Base-by-base conservation (phyloP, 1,140 invertebrate genomes). In the Cheumatopsyche charites region DNA sequence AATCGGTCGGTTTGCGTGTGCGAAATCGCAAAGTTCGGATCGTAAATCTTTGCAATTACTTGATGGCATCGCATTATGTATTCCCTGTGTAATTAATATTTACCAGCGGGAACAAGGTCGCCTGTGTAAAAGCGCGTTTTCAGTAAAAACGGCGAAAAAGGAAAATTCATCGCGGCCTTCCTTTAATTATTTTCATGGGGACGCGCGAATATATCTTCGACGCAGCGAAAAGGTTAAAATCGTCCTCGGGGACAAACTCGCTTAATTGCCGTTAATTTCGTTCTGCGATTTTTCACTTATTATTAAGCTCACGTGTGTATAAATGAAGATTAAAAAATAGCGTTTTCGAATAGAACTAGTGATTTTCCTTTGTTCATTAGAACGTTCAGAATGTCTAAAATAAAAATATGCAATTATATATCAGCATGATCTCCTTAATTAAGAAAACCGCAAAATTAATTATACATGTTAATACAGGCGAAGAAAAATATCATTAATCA, bases 51-150 rank as follows among this genome's bases (percentile, higher is more conserved):
- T 52, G 15, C 47, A 52, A 52, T 52, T 52, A 52, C 47, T 52
- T 52, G 19, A 52, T 52, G 47, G 47, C 47, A 52, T 17, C 47
- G 47, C 47, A 52, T 52, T 52, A 52, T 52, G 19, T 17, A 52
- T 52, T 52, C 47, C 15, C 47, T 52, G 47, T 52, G 47, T 52
- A 52, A 52, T 52, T 52, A 52, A 52, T 52, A 52, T 36, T 36
- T 36, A 36, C 29, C 29, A 36, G 29, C 29, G 9, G 29, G 9
- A 36, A 36, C 29, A 36, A 36, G 29, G 29, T 36, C 29, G 29
- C 29, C 9, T 36, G 3, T 36, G 7, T 52, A 52, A 52, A 52
- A 52, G 13, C 15, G 47, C 29, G 29, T 9, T 36, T 17, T 15
- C 47, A 15, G 47, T 17, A 52, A 52, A 52, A 52, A 15, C 15